Evolutionary conservation across 2,113 vertebrate genomes (phyloP).

Genomic region (Myocastor coypus): DNA sequence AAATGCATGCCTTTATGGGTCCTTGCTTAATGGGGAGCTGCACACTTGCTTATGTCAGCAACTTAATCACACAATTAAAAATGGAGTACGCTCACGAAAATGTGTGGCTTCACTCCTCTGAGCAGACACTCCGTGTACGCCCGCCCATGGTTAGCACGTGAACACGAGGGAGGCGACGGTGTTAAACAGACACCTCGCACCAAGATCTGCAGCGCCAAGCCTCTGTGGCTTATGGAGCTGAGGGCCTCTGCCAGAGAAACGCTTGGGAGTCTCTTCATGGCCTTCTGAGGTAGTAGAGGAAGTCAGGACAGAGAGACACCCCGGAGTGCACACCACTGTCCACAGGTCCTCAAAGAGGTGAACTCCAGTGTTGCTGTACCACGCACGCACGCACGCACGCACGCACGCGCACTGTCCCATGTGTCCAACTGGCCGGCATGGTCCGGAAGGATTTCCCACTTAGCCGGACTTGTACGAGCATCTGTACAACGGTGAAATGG

Average conservation of each 20-base stretch:
- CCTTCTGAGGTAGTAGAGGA: background rate
- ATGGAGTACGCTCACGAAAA: slow-evolving; percentile 78
- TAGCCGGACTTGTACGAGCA: background rate
- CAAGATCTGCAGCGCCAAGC: background rate
- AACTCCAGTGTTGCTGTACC: background rate
- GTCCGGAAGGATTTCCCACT: background rate
- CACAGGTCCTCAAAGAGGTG: background rate
- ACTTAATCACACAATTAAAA: slow-evolving; percentile 88
- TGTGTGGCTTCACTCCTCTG: slow-evolving; percentile 70
- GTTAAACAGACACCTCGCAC: slow-evolving; percentile 26
- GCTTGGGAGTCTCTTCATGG: background rate
- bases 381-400: too few relatives aligned
- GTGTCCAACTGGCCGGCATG: rapidly evolving
- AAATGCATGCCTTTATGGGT: slow-evolving; percentile 86
- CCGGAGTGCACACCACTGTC: background rate
- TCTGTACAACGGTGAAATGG: background rate
- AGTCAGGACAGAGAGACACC: background rate
- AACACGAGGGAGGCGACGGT: slow-evolving; percentile 33
- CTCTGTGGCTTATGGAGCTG: slow-evolving; percentile 6
- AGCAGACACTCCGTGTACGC: slow-evolving; percentile 69
- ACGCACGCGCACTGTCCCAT: too few relatives aligned
- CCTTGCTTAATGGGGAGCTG: slow-evolving; percentile 85
- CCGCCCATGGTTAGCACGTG: slow-evolving; percentile 58
- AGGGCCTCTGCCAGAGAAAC: slow-evolving; percentile 47
- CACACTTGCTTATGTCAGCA: slow-evolving; percentile 89